These are phyloP conservation scores for Triplophysa siluroides DNA, from an alignment of 2,113 vertebrate genomes.

Conservation along the genomic window DNA sequence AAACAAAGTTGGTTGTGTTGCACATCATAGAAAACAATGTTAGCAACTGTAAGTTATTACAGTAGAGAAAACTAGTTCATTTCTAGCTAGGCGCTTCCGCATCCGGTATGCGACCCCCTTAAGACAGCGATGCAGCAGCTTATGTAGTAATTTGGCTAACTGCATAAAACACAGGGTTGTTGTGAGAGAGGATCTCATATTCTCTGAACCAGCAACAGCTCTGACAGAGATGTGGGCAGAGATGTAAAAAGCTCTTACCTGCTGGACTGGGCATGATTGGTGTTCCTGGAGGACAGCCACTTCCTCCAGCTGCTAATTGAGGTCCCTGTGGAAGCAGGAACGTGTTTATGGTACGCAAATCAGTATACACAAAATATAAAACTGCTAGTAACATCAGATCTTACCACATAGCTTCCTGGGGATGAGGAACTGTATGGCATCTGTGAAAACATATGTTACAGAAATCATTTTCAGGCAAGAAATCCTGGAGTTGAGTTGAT, in stretches of 20 bases:
- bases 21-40: too few relatives aligned
- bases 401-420: constrained; percentile 88
- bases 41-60: too few relatives aligned
- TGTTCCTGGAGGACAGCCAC: constrained; percentile 56
- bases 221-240: not conserved
- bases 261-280: constrained; percentile 60
- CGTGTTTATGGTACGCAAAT: not conserved
- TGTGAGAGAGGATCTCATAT: too few relatives aligned
- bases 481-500: not conserved
- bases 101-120: too few relatives aligned
- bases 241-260: constrained; percentile 32
- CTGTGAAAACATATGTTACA: constrained; percentile 64
- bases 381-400: constrained; percentile 52
- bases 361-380: not conserved
- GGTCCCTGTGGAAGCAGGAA: constrained; percentile 46
- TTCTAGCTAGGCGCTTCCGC: too few relatives aligned
- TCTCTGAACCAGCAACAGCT: not conserved
- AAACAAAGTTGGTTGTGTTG: too few relatives aligned
- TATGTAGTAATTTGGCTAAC: too few relatives aligned
- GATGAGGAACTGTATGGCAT: constrained; percentile 88
- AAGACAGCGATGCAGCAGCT: too few relatives aligned
- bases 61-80: too few relatives aligned
- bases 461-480: constrained; percentile 50
- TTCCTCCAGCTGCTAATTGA: constrained; percentile 44
- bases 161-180: too few relatives aligned